Conservation (phyloP, 2,797 vertebrate species). For the Macroramphosus scolopax region DNA sequence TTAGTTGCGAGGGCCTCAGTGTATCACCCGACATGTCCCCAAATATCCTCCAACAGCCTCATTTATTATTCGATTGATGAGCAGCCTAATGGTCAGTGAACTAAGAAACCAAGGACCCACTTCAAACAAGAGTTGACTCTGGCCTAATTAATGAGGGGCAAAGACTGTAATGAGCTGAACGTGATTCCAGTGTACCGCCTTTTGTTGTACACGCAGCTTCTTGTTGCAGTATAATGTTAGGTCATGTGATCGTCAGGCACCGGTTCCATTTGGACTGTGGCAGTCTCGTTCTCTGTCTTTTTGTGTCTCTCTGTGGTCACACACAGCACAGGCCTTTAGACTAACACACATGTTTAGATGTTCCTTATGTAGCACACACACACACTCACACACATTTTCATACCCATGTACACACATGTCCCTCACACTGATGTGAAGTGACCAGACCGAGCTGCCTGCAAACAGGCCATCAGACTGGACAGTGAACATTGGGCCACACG, state of each 20-base stretch:
- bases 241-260: no score
- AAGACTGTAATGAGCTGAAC: slow-evolving; percentile 7
- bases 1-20: slow-evolving; percentile 15
- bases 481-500: slow-evolving; percentile 69
- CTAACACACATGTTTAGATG: slow-evolving; percentile 39
- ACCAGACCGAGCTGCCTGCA: slow-evolving; percentile 80
- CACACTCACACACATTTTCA: slow-evolving; percentile 33
- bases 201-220: neutral
- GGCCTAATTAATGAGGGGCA: slow-evolving; percentile 64
- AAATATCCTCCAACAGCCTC: slow-evolving; percentile 65
- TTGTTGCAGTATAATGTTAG: slow-evolving; percentile 6
- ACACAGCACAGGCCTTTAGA: slow-evolving; percentile 28
- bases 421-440: slow-evolving; percentile 81
- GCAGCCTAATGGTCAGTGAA: slow-evolving; percentile 75
- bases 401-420: slow-evolving; percentile 45
- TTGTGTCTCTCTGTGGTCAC: slow-evolving; percentile 38
- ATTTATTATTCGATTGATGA: slow-evolving; percentile 77
- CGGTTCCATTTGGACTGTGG: no score
- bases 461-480: slow-evolving; percentile 83
- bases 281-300: slow-evolving; percentile 28
- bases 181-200: slow-evolving; percentile 6
- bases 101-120: slow-evolving; percentile 60
- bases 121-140: slow-evolving; percentile 38
- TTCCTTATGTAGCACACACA: slow-evolving; percentile 25
- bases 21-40: slow-evolving; percentile 47